Percentiles rank a stretch among this genome's conserved stretches.
These are phyloP conservation scores for Rutilus rutilus DNA, from an alignment of 2,113 vertebrate species.

Conservation along the genomic window DNA sequence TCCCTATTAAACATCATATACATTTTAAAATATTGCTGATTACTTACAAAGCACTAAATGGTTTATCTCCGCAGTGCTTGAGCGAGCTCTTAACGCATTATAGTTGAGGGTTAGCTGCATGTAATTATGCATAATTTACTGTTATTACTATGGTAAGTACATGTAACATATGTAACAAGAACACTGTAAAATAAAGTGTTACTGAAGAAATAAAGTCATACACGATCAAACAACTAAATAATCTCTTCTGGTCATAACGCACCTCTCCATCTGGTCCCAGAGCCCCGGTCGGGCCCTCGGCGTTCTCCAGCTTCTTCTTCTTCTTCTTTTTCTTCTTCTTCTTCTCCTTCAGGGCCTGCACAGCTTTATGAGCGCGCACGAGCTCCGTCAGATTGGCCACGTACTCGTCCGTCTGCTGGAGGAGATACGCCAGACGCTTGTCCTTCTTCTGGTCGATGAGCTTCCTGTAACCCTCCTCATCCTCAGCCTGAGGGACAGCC, in stretches of 20 bases:
- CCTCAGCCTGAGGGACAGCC: constrained; percentile 81
- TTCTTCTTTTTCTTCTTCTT: constrained; percentile 91
- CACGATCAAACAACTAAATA: no score
- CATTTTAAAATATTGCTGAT: no score
- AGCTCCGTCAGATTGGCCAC: constrained; percentile 96
- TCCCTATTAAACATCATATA: no score
- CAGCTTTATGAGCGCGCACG: constrained; percentile 94
- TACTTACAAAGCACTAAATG: no score
- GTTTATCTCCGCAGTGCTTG: no score
- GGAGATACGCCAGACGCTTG: constrained; percentile 94
- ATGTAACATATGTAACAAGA: no score
- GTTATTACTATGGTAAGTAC: no score
- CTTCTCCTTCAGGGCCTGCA: constrained; percentile 93
- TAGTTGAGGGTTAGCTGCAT: no score
- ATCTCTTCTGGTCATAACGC: constrained; percentile 44
- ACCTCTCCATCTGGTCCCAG: constrained; percentile 94
- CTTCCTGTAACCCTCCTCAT: constrained; percentile 96
- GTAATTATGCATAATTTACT: no score
- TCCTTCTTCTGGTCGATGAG: constrained; percentile 99
- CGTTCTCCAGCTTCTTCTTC: constrained; percentile 77
- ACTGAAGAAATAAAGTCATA: no score
- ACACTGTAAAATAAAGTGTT: no score
- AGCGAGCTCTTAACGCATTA: no score
- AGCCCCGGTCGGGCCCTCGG: constrained; percentile 76
- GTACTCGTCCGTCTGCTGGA: constrained; percentile 97